Evolutionary conservation across 2,113 vertebrate species (phyloP), one percentile per base, ranked within the genome.

Genomic region (Arvicanthis niloticus): DNA sequence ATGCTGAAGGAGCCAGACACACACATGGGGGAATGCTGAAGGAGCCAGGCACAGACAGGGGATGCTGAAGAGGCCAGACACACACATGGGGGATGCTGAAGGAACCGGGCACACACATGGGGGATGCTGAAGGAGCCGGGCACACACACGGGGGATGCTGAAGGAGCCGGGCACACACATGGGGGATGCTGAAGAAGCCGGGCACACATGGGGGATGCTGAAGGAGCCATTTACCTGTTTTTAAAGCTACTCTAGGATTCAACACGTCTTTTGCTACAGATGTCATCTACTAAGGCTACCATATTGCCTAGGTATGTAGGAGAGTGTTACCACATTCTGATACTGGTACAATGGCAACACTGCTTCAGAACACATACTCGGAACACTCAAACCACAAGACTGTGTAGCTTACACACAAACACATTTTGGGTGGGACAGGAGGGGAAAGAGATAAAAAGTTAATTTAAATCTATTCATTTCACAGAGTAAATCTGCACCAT

Each of bases 221-320:
- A 95, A 3, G 89, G 73, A 91, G 53, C 2, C 31, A 78, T 29
- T 42, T 70, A 72, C 5, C 58, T 19, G 91, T 73, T 84, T 93
- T 22, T 40, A 58, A 58, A 42, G 91, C 85, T 29, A 78, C 53
- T 70, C 88, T 15, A 96, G 31, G 34, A 40, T 92, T 92, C 70
- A 88, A 91, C 68, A n/a, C 75, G 53, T 94, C 7, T 91, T 91
- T 42, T 96, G 53, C 86, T 93, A 68, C 4, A 87, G 56, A 45
- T 81, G 84, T 78, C 8, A 29, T 56, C 7, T n/a, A 1, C 24
- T 45, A 56, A 56, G 45, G 53, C 53, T 77, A 13, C 22, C 67
- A 60, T 31, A 78, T 2, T 70, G 51, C 6, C 7, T 34, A 68
- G 37, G 24, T 81, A 8, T 40, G 53, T 48, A 77, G 91, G 40